Evolutionary conservation across 2,888 invertebrate genomes (phyloP), one percentile per base, ranked within the genome.

Genomic region (Hipparchia semele): DNA sequence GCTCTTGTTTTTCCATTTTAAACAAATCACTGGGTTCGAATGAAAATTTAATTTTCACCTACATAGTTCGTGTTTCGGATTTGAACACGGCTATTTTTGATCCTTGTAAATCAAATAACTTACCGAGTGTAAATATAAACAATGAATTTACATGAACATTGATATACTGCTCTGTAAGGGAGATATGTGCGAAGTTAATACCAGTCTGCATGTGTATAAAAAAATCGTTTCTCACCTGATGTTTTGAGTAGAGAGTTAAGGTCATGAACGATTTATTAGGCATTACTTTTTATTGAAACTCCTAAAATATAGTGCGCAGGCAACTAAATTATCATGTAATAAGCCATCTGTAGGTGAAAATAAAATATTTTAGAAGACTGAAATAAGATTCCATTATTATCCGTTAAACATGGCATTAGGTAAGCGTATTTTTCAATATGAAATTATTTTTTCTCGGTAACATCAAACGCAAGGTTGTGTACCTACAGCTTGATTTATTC

Each of bases 1-100:
- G 39, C 51, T 65, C 65, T 64, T 62, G 78, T 81, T 81, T 81
- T 82, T 81, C 81, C 78, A 72, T 79, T 77, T 76, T 78, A 78
- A 80, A 77, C 76, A 74, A 76, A 78, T 79, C 78, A 78, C 67
- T 75, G 74, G 72, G 73, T 77, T 74, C 73, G 76, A 76, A 78
- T 77, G 76, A 62, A 79, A 78, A 77, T 77, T 77, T 68, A 78
- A 78, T 77, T 77, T 76, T 73, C 58, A 59, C 66, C 51, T 46
- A 68, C 68, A 66, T 68, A 71, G 58, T 64, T 73, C 49, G 56
- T 33, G 33, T 74, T 64, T 12, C 62, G 71, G 71, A 73, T 77
- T 74, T 76, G 71, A 76, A 74, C 73, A 54, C 71, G 70, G 60
- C 58, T 72, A 72, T 76, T 75, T 75, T 73, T 75, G 72, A 73